These are phyloP conservation scores for Tokudaia muenninki DNA, from an alignment of 2,797 vertebrate species.

Conservation along the genomic window DNA sequence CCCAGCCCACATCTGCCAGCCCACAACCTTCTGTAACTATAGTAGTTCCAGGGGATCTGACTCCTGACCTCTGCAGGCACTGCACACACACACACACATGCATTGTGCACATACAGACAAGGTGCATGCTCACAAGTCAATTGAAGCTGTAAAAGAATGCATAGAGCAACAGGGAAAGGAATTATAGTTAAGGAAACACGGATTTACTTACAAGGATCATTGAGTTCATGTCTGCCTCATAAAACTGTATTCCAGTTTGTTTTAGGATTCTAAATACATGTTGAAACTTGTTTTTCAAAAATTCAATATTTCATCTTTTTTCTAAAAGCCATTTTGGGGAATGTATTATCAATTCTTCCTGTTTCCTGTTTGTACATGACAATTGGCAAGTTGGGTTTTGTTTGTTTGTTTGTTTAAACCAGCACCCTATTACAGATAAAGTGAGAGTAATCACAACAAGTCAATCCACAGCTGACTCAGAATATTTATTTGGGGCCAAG, in stretches of 20 bases:
- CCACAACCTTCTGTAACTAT: neutral
- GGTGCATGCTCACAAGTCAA: neutral
- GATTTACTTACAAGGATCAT: constrained; percentile 31
- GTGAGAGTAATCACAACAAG: constrained; percentile 59
- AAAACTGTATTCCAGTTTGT: constrained; percentile 57
- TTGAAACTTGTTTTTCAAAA: constrained; percentile 67
- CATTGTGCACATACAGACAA: neutral
- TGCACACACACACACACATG: neutral
- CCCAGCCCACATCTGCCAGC: neutral
- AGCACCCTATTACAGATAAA: constrained; percentile 32
- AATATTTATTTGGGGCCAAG: constrained; percentile 48
- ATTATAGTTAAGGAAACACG: constrained; percentile 40
- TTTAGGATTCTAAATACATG: constrained; percentile 42
- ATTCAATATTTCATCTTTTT: constrained; percentile 58
- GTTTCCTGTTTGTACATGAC: neutral
- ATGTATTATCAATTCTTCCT: neutral
- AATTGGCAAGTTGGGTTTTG: neutral
- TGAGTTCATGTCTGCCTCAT: constrained; percentile 51
- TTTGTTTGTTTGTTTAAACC: neutral
- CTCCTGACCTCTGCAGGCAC: neutral
- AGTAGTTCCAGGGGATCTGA: neutral
- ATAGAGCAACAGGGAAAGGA: constrained; percentile 60
- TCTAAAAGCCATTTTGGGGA: constrained; percentile 17
- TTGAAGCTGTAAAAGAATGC: neutral
- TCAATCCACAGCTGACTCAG: constrained; percentile 40